These are phyloP conservation scores for Dicaeum eximium DNA, from an alignment of 2,113 vertebrate genomes.

Conservation along the genomic window DNA sequence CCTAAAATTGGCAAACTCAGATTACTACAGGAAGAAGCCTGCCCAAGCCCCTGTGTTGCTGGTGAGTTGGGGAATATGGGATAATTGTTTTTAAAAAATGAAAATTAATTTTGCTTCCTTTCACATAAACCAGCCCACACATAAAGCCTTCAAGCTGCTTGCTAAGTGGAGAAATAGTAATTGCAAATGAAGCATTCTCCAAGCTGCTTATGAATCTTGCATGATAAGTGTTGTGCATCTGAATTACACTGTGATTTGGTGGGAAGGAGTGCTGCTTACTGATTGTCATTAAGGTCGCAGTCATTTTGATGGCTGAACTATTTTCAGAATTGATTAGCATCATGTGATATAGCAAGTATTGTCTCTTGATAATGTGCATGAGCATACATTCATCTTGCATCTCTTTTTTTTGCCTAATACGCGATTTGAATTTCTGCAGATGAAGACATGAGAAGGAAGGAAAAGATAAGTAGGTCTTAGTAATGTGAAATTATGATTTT, in stretches of 20 bases:
- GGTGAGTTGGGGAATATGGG: constrained; percentile 67
- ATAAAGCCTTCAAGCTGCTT: not conserved
- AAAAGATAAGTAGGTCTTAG: not conserved
- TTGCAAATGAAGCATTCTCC: constrained; percentile 25
- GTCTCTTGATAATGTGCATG: not conserved
- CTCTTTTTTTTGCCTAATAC: not conserved
- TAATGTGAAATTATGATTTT: not conserved
- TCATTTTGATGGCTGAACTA: not conserved
- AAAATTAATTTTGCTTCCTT: not conserved
- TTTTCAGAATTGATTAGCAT: not conserved
- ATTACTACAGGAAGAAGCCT: constrained; percentile 87
- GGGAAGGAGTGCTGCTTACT: not conserved
- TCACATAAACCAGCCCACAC: not conserved
- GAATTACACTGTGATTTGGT: not conserved
- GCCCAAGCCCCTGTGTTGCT: constrained; percentile 73
- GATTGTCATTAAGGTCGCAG: not conserved
- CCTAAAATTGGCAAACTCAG: constrained; percentile 87
- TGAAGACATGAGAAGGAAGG: not conserved
- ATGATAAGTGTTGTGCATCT: not conserved
- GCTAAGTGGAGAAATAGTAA: constrained; percentile 17
- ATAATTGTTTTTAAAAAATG: not conserved
- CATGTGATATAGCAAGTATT: not conserved
- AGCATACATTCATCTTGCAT: not conserved
- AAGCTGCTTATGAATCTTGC: constrained; percentile 19
- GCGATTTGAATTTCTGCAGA: not conserved